Conservation (phyloP, 2,797 vertebrate species). For the Argentina silus region DNA sequence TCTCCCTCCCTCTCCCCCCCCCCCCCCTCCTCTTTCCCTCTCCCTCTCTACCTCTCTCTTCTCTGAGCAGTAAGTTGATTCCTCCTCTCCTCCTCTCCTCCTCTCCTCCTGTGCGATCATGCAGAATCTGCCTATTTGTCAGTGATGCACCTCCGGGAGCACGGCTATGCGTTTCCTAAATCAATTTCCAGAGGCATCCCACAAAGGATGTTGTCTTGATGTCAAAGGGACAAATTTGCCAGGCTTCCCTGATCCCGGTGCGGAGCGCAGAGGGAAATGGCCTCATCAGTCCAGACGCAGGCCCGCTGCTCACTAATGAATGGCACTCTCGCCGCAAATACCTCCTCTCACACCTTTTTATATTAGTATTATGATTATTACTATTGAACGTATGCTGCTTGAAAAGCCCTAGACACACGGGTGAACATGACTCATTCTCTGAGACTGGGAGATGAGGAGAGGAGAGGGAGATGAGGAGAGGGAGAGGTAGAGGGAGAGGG, state of each 20-base stretch:
- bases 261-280: conserved; percentile 47
- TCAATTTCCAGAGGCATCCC: conserved; percentile 61
- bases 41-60: conserved; percentile 6
- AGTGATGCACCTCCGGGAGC: conserved; percentile 52
- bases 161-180: conserved; percentile 55
- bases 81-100: conserved; percentile 12
- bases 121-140: conserved; percentile 67
- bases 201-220: conserved; percentile 70
- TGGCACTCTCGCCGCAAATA: conserved; percentile 29
- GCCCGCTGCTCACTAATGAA: conserved; percentile 59
- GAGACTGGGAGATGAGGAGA: not conserved
- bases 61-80: not conserved
- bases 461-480: not conserved
- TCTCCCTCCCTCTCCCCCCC: not conserved
- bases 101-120: conserved; percentile 55
- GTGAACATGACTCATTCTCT: conserved; percentile 36
- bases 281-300: conserved; percentile 56
- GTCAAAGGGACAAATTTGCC: conserved; percentile 67
- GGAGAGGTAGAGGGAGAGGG: not conserved
- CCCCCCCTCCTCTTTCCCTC: not conserved
- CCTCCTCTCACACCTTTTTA: conserved; percentile 26
- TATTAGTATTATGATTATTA: conserved; percentile 37
- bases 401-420: conserved; percentile 25
- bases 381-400: conserved; percentile 23
- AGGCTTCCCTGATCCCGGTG: conserved; percentile 47